These are phyloP conservation scores for Leiothrix lutea DNA, from an alignment of 2,113 vertebrate species.

Conservation along the genomic window DNA sequence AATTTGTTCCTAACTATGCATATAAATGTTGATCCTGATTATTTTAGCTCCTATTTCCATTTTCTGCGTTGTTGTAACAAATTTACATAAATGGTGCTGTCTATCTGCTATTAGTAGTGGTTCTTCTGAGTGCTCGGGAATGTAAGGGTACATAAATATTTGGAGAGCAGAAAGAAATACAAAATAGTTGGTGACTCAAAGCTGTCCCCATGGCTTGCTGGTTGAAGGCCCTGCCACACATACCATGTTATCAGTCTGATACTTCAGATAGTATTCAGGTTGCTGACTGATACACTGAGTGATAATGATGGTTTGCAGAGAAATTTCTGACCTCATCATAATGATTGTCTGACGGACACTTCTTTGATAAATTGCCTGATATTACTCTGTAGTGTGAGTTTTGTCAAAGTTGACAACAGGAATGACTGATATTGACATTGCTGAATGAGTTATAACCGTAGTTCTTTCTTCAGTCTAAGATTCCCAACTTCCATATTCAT, in stretches of 20 bases:
- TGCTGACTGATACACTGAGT: background rate
- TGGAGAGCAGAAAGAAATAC: background rate
- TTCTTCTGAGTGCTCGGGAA: background rate
- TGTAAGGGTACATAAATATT: background rate
- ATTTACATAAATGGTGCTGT: background rate
- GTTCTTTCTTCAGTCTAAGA: background rate
- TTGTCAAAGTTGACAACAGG: background rate
- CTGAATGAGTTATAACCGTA: background rate
- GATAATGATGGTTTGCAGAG: background rate
- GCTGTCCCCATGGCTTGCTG: background rate
- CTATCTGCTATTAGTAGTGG: background rate
- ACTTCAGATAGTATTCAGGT: background rate
- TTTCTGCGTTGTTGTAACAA: background rate
- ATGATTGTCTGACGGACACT: background rate
- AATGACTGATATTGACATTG: background rate
- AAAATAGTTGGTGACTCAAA: background rate
- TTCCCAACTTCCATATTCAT: background rate
- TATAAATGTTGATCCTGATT: background rate
- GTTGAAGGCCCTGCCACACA: background rate
- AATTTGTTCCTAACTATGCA: background rate
- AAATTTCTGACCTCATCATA: background rate
- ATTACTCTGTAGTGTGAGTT: background rate
- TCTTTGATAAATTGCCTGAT: constrained; percentile 16
- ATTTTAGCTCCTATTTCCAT: background rate
- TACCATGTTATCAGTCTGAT: background rate